Base-by-base conservation (phyloP, 2,888 invertebrate species). In the Clivina fossor region DNA sequence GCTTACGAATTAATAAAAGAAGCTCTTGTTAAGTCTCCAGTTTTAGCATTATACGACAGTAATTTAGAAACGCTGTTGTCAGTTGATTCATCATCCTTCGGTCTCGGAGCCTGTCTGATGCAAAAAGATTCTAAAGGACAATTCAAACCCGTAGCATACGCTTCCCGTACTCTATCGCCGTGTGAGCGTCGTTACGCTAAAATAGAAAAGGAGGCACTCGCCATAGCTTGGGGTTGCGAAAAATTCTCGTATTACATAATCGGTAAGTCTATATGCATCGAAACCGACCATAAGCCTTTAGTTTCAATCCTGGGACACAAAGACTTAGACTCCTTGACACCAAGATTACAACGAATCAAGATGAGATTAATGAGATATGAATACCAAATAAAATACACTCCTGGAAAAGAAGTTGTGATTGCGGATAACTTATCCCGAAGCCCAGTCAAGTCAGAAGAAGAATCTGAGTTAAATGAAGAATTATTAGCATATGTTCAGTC, bases 281-380 rank as follows among this genome's bases (percentile, higher is more conserved):
- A 55, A 35, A 55, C 38, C 2, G 30, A 56, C 24, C 58, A 47
- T 48, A 40, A 55, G 33, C 53, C 58, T 4, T 28, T 58, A 9
- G 44, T 58, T 47, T 38, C 49, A 19, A 59, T 59, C 16, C 22
- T 59, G 11, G 41, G 35, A 7, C 20, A 22, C 9, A 59, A 49
- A 22, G 37, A 40, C 19, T 58, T 59, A n/a, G 55, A 41, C 28
- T 24, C 9, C 7, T 28, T 53, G 19, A 38, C 56, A 41, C 50
- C 56, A 2, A 11, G 58, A 9, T 26, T 56, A 11, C 58, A 41
- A 48, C 5, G 48, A 8, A 20, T 58, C 15, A 26, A 22, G 19
- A 26, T 60, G 4, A 5, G 54, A 16, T 20, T 58, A 40, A 59
- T 60, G 60, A 22, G 55, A n/a, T 60, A 56, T 26, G 5, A 15